Percentiles rank a stretch among this genome's conserved stretches.
These are phyloP conservation scores for Otus scops DNA, from an alignment of 2,797 vertebrate species.

Conservation along the genomic window DNA sequence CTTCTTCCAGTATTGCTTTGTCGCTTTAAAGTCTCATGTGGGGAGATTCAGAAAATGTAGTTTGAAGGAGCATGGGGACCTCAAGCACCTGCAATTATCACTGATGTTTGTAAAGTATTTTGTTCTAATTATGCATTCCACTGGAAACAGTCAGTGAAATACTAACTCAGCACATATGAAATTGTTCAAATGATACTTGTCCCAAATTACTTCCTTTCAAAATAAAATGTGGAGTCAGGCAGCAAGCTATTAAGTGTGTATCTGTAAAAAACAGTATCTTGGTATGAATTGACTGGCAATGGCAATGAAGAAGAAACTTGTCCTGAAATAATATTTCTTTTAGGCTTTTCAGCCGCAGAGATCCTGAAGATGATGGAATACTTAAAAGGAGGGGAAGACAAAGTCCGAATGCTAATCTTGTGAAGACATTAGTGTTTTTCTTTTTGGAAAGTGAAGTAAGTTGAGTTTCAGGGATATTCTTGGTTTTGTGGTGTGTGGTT, in stretches of 20 bases:
- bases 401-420: constrained; percentile 95
- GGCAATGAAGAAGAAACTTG: background rate
- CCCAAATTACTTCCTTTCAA: background rate
- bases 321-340: background rate
- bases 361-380: constrained; percentile 94
- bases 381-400: constrained; percentile 96
- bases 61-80: background rate
- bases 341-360: constrained; percentile 95
- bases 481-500: background rate
- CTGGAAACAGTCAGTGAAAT: background rate
- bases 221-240: background rate
- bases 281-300: background rate
- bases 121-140: background rate
- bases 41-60: background rate
- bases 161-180: background rate
- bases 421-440: constrained; percentile 98
- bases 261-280: background rate
- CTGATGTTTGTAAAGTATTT: background rate
- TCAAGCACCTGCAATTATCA: background rate
- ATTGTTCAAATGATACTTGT: background rate
- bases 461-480: background rate
- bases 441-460: constrained; percentile 97
- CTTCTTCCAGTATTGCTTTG: background rate
- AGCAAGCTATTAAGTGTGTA: background rate
- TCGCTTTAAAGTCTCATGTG: background rate